Conservation (phyloP, 2,888 invertebrate species). For the Xestia xanthographa region DNA sequence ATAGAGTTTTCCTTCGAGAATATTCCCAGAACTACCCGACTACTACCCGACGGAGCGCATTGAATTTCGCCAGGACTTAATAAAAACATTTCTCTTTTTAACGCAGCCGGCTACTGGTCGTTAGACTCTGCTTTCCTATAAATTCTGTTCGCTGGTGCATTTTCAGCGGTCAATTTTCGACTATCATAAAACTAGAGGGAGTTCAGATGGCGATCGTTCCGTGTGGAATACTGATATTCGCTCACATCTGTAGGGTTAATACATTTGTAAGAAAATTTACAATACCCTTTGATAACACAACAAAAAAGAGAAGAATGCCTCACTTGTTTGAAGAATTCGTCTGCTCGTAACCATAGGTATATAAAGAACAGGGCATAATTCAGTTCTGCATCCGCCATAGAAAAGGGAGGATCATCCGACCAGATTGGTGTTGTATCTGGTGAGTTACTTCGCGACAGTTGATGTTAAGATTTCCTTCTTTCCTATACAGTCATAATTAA, state of each 20-base stretch:
- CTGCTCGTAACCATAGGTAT: not conserved
- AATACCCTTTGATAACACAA: too few species aligned
- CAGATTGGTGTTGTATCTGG: not conserved
- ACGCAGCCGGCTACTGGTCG: constrained; percentile 36
- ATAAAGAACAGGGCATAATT: not conserved
- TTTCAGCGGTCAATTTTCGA: constrained; percentile 40
- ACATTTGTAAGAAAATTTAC: not conserved
- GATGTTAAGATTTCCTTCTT: not conserved
- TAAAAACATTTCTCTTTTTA: constrained; percentile 54
- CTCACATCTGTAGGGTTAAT: not conserved
- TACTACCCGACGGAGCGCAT: not conserved
- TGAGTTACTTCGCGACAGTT: too few species aligned
- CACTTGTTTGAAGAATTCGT: not conserved
- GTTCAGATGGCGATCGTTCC: constrained; percentile 20
- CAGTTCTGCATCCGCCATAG: not conserved
- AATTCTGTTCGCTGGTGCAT: constrained; percentile 41
- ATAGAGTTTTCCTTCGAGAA: not conserved
- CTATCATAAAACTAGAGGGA: constrained; percentile 31
- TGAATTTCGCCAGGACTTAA: constrained; percentile 50
- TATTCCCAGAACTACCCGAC: constrained; percentile 24
- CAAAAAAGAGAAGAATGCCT: not conserved
- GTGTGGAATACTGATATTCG: constrained; percentile 2
- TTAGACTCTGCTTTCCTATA: constrained; percentile 45
- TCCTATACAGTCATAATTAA: not conserved
- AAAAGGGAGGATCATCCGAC: not conserved